These are phyloP conservation scores for Allolobophora icterica DNA, from an alignment of 2,888 invertebrate genomes.

Conservation along the genomic window DNA sequence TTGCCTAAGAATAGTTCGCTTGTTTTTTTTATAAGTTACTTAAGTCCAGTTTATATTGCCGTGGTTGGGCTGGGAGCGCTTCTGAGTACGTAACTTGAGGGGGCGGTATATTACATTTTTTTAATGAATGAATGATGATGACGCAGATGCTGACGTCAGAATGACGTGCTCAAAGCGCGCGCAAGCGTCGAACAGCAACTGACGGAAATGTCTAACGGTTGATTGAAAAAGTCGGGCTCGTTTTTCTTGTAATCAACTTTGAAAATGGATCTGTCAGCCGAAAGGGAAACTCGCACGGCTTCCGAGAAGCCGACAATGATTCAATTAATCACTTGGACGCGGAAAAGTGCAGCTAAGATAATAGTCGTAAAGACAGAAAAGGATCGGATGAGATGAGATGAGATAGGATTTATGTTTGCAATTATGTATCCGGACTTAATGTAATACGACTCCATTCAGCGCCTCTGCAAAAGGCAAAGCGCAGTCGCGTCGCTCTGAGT, in stretches of 20 bases:
- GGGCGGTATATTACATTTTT: too few relatives aligned
- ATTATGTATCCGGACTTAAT: neutral
- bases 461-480: too few relatives aligned
- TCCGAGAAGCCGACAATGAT: neutral
- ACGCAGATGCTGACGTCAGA: neutral
- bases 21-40: too few relatives aligned
- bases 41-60: too few relatives aligned
- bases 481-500: too few relatives aligned
- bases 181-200: neutral
- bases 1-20: too few relatives aligned
- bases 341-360: neutral
- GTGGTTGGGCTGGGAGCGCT: too few relatives aligned
- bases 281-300: neutral
- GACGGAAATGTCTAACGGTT: neutral
- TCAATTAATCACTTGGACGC: neutral
- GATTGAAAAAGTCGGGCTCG: neutral
- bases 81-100: too few relatives aligned
- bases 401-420: neutral
- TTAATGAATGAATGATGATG: too few relatives aligned
- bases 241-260: neutral
- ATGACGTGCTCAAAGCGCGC: neutral
- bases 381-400: neutral
- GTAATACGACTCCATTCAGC: too few relatives aligned
- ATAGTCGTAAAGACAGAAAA: neutral
- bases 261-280: neutral